A percentile compares a stretch with the other conserved stretches of the same genome.
Conservation (phyloP, 2,113 vertebrate species). For the Columba livia region DNA sequence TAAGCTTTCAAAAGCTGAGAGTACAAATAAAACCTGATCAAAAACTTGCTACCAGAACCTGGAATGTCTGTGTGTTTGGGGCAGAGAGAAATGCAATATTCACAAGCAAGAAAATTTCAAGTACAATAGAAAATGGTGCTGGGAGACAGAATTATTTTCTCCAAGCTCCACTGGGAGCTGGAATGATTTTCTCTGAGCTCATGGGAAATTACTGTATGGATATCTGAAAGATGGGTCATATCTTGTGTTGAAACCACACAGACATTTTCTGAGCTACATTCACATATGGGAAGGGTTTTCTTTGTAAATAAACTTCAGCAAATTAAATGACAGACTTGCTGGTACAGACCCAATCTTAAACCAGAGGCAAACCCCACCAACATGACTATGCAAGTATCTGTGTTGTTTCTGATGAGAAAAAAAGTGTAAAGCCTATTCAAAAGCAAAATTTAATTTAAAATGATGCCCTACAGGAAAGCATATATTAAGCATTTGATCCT, state of each 20-base stretch:
- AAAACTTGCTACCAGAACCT: conserved; percentile 33
- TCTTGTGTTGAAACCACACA: not conserved
- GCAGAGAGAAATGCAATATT: not conserved
- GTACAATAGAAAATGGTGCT: conserved; percentile 24
- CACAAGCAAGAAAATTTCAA: not conserved
- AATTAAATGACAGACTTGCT: not conserved
- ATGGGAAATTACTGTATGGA: conserved; percentile 15
- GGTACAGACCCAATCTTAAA: not conserved
- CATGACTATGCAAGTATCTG: not conserved
- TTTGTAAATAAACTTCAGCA: not conserved
- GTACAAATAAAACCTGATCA: conserved; percentile 35
- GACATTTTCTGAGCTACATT: not conserved
- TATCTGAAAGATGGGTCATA: not conserved
- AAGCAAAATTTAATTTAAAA: conserved; percentile 2
- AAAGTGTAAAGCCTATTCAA: not conserved
- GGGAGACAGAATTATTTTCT: conserved; percentile 26
- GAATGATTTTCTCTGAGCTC: conserved; percentile 15
- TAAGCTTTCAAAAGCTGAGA: conserved; percentile 7
- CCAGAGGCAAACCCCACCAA: not conserved
- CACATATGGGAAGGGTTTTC: not conserved
- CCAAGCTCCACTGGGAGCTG: not conserved
- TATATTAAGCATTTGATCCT: not conserved
- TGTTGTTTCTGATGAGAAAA: not conserved
- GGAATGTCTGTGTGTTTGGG: not conserved
- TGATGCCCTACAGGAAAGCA: not conserved